Conservation (phyloP, 2,888 invertebrate genomes). For the Ochlodes sylvanus region DNA sequence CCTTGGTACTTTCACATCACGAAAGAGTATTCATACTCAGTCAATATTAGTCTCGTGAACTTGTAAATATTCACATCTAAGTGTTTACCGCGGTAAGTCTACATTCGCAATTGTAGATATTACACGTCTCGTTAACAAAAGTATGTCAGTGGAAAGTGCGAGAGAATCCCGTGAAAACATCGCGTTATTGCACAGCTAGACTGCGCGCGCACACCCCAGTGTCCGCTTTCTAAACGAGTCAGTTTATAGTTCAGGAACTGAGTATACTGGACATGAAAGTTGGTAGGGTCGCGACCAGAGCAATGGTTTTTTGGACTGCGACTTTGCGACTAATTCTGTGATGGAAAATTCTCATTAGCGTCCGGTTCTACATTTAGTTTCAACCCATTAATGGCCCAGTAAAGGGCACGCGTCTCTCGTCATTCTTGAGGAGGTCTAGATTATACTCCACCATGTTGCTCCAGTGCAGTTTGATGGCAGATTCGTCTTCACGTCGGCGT, state of each 20-base stretch:
- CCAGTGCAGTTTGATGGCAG: too few species aligned
- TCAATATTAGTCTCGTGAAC: background rate
- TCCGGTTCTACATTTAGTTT: too few species aligned
- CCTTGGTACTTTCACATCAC: background rate
- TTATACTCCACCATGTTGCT: too few species aligned
- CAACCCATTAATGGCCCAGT: too few species aligned
- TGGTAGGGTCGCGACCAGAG: background rate
- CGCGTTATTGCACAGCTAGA: slow-evolving; percentile 65
- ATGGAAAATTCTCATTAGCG: background rate
- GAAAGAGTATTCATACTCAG: background rate
- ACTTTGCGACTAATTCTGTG: background rate
- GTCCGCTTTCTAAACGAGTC: slow-evolving; percentile 83
- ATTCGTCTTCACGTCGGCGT: too few species aligned
- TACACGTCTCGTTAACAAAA: slow-evolving; percentile 50
- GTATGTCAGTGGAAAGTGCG: slow-evolving; percentile 84
- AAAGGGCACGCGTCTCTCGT: too few species aligned
- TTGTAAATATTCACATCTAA: slow-evolving; percentile 1
- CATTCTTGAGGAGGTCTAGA: too few species aligned
- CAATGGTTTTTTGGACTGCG: background rate
- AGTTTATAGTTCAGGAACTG: slow-evolving; percentile 82
- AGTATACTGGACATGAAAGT: slow-evolving; percentile 54
- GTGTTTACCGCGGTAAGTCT: slow-evolving; percentile 5
- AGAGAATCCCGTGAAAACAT: slow-evolving; percentile 83
- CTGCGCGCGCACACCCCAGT: slow-evolving; percentile 63
- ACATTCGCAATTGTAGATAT: background rate